Conservation (phyloP, 2,888 invertebrate species). For the Xanthorhoe spadicearia region DNA sequence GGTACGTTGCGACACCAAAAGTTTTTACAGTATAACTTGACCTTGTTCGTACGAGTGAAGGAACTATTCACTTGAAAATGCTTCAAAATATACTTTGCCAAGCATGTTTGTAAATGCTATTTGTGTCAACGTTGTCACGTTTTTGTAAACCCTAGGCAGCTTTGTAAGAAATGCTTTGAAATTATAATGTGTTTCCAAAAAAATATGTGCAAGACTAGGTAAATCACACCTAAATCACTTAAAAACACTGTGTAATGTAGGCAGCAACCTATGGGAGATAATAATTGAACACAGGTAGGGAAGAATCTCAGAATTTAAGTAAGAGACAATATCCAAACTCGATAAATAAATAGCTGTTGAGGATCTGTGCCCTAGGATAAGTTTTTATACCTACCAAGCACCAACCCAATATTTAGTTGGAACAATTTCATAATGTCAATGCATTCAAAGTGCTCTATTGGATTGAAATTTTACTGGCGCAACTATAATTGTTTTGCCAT, state of each 20-base stretch:
- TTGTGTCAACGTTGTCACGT: slow-evolving; percentile 66
- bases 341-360: too few species aligned
- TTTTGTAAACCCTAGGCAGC: slow-evolving; percentile 34
- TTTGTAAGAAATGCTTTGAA: background rate
- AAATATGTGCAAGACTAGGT: background rate
- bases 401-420: slow-evolving; percentile 15
- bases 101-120: slow-evolving; percentile 63
- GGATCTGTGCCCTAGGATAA: too few species aligned
- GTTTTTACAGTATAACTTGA: slow-evolving; percentile 48
- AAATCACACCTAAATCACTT: background rate
- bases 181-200: background rate
- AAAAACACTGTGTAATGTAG: background rate
- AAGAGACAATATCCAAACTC: too few species aligned
- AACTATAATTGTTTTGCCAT: slow-evolving; percentile 49
- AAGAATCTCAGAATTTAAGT: too few species aligned
- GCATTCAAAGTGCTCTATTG: slow-evolving; percentile 31
- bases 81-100: slow-evolving; percentile 64
- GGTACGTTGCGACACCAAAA: slow-evolving; percentile 43
- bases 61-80: slow-evolving; percentile 58
- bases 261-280: too few species aligned
- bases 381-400: background rate
- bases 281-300: too few species aligned
- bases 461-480: slow-evolving; percentile 35
- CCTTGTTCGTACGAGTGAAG: slow-evolving; percentile 63
- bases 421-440: slow-evolving; percentile 37